These are phyloP conservation scores for Temnothorax ravouxi DNA, from an alignment of 2,888 invertebrate genomes.

Conservation along the genomic window DNA sequence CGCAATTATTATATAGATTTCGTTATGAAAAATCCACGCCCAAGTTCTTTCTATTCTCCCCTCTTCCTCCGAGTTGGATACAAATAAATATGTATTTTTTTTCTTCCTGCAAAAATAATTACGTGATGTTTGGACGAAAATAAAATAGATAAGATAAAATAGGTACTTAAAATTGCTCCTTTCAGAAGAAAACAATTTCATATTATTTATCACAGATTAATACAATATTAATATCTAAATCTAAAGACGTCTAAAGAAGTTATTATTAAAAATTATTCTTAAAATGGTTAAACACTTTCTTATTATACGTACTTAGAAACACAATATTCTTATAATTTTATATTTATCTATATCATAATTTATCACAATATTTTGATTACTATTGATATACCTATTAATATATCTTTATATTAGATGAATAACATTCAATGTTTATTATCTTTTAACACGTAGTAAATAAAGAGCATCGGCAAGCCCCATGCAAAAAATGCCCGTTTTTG, in stretches of 20 bases:
- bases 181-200: background rate
- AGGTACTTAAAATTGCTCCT: background rate
- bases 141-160: background rate
- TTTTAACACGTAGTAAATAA: background rate
- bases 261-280: background rate
- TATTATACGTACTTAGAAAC: background rate
- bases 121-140: no score
- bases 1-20: slow-evolving; percentile 4
- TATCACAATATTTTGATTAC: background rate
- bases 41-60: background rate
- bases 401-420: background rate
- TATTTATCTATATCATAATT: background rate
- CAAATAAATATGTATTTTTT: background rate
- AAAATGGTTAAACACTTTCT: background rate
- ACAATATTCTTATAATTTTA: background rate
- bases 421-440: background rate
- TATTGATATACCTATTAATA: background rate
- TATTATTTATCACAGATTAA: no score
- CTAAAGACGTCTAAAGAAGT: background rate
- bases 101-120: background rate
- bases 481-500: no score
- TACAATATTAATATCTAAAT: background rate
- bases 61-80: background rate
- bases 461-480: no score
- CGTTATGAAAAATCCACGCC: background rate